Conservation (phyloP, 2,888 invertebrate species). For the Sphaerophoria taeniata region DNA sequence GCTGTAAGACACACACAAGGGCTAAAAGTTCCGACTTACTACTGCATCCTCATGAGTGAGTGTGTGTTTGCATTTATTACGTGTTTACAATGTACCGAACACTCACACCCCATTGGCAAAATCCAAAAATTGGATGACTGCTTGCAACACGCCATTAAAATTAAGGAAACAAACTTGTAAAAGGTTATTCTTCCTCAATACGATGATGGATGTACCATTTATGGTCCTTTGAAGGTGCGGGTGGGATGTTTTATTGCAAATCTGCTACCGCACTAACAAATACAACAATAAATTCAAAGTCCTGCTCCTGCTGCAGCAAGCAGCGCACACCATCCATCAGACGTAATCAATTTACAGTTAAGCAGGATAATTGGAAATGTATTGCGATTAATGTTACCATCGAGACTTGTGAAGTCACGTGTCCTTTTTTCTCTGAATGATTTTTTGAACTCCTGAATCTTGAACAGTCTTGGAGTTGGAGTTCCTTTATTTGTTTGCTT, state of each 20-base stretch:
- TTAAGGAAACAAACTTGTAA: conserved; percentile 67
- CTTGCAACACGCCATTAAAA: conserved; percentile 57
- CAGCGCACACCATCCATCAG: conserved; percentile 12
- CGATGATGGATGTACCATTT: conserved; percentile 58
- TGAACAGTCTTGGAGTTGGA: conserved; percentile 28
- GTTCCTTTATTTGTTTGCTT: conserved; percentile 19
- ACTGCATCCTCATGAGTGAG: background rate
- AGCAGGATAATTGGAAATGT: conserved; percentile 73
- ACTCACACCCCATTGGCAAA: conserved; percentile 6
- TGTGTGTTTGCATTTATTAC: conserved; percentile 57
- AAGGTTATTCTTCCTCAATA: conserved; percentile 49
- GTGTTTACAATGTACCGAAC: conserved; percentile 58
- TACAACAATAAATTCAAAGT: conserved; percentile 15
- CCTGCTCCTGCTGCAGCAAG: conserved; percentile 2
- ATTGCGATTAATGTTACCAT: conserved; percentile 74
- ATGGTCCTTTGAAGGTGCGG: conserved; percentile 3
- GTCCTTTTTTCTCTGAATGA: conserved; percentile 31
- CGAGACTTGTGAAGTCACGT: conserved; percentile 73
- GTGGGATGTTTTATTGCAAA: conserved; percentile 37
- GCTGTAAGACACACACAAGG: conserved; percentile 39
- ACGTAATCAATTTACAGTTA: conserved; percentile 73
- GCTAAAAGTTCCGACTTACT: background rate
- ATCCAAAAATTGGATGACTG: background rate
- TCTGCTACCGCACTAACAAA: conserved; percentile 50
- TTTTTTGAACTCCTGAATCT: conserved; percentile 25